phyloP scores from a whole-genome alignment of 64 coral and sea anemone genomes.

The Stylophora pistillata region DNA sequence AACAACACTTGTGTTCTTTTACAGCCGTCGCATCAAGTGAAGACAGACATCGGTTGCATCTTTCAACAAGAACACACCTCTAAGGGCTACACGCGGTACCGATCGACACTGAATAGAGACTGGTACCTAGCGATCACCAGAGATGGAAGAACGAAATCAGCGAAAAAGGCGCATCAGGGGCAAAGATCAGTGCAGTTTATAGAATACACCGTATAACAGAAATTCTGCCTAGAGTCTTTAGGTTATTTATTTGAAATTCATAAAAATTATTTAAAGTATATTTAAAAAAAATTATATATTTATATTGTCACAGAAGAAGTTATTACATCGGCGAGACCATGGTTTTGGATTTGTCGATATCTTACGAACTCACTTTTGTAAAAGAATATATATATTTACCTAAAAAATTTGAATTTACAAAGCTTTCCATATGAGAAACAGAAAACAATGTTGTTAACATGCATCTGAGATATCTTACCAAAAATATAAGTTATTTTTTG shows the following conservation, averaged over 20 bases:
- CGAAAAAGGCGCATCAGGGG: not conserved
- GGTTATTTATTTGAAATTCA: conserved; percentile 25
- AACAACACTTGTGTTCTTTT: conserved; percentile 19
- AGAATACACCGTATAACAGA: not conserved
- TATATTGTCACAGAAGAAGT: not conserved
- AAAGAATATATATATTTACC: no score
- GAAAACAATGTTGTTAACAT: not conserved
- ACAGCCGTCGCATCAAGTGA: conserved; percentile 11
- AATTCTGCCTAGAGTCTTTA: not conserved
- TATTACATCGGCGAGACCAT: not conserved
- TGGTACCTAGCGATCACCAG: conserved; percentile 23
- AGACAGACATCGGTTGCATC: not conserved
- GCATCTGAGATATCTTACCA: not conserved
- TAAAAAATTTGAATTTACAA: no score
- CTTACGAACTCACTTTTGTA: not conserved
- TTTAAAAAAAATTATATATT: conserved; percentile 1
- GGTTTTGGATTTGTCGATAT: not conserved
- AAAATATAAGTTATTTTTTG: conserved; percentile 3
- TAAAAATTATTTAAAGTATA: conserved; percentile 7
- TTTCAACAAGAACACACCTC: conserved; percentile 8
- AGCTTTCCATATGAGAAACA: no score
- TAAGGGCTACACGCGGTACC: conserved; percentile 11
- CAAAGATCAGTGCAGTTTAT: conserved; percentile 32
- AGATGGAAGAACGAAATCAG: conserved; percentile 21
- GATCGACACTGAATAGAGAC: not conserved